Evolutionary conservation across 2,888 invertebrate genomes (phyloP), one percentile per base, ranked within the genome.

Genomic region (Melinopterus prodromus): DNA sequence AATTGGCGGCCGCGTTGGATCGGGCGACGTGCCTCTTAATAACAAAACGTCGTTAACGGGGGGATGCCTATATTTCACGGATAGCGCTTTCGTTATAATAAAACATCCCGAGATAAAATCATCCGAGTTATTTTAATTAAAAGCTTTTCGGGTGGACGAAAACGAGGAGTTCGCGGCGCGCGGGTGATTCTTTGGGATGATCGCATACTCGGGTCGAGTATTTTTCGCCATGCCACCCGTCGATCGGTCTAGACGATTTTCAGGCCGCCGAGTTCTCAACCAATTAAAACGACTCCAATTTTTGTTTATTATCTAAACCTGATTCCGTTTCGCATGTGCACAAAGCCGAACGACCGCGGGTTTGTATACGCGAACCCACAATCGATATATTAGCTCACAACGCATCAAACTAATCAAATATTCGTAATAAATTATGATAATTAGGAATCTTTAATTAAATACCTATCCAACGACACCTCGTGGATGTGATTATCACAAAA

Each of bases 41-140:
- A 74, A 74, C 74, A 37, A 74, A 74, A 74, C 36, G 35, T 74
- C 74, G 16, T 35, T n/a, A 35, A n/a, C 26, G 74, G 74, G 74
- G 37, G 74, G 74, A 37, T 35, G 36, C 35, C 74, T 74, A 74
- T 74, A 74, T 74, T 36, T 74, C 74, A 74, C 74, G 74, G 35
- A 74, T 74, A 74, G 74, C 74, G 53, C 77, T 79, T 77, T 80
- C 80, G 77, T 81, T 79, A 81, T 81, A 81, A 81, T 81, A 81
- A 81, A 81, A 79, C 79, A 71, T 37, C 74, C 74, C 77, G 77
- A 79, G 82, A 82, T 85, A 86, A 84, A 87, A 88, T 88, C 88
- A 84, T 86, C 84, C 84, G 85, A 88, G 87, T 88, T 88, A 87
- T 88, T 88, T 88, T 88, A 88, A 88, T 88, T 88, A 88, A 88